Evolutionary conservation across 2,888 invertebrate genomes (phyloP).

Genomic region (Orthosia incerta): DNA sequence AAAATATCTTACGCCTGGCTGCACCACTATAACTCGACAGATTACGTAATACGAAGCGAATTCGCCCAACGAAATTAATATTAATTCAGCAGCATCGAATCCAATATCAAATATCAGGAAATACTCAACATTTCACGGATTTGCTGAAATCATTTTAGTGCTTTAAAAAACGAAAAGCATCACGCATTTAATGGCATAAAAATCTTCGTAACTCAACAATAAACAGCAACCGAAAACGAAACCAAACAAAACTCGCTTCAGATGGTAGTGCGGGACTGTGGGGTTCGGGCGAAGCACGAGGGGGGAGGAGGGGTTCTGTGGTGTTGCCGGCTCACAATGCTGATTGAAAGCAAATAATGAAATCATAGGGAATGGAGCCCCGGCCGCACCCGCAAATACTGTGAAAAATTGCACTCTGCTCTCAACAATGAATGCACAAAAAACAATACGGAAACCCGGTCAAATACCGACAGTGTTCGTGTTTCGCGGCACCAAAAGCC

Average conservation of each 20-base stretch:
- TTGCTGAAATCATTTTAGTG: constrained; percentile 40
- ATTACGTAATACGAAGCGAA: constrained; percentile 11
- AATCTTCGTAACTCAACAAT: constrained; percentile 85
- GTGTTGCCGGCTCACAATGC: constrained; percentile 85
- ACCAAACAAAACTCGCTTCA: constrained; percentile 88
- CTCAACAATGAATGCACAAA: constrained; percentile 79
- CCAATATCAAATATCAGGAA: constrained; percentile 40
- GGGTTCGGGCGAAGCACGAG: constrained; percentile 61
- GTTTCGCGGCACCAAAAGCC: constrained; percentile 36
- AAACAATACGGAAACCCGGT: constrained; percentile 68
- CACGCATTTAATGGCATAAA: constrained; percentile 73
- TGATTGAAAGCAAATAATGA: constrained; percentile 91
- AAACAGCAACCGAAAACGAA: constrained; percentile 89
- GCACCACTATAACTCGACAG: constrained; percentile 19
- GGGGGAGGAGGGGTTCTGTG: constrained; percentile 59
- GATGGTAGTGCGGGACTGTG: constrained; percentile 75
- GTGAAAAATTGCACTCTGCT: constrained; percentile 86
- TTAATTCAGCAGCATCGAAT: constrained; percentile 25
- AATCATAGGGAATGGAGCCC: constrained; percentile 87
- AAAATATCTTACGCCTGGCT: constrained; percentile 31
- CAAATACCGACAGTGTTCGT: constrained; percentile 53
- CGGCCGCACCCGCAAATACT: constrained; percentile 84
- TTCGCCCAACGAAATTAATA: constrained; percentile 35
- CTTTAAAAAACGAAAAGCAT: constrained; percentile 50
- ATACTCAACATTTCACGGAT: constrained; percentile 20